These are phyloP conservation scores for Drosophila lacicola DNA, from an alignment of 2,888 invertebrate genomes.

Conservation along the genomic window DNA sequence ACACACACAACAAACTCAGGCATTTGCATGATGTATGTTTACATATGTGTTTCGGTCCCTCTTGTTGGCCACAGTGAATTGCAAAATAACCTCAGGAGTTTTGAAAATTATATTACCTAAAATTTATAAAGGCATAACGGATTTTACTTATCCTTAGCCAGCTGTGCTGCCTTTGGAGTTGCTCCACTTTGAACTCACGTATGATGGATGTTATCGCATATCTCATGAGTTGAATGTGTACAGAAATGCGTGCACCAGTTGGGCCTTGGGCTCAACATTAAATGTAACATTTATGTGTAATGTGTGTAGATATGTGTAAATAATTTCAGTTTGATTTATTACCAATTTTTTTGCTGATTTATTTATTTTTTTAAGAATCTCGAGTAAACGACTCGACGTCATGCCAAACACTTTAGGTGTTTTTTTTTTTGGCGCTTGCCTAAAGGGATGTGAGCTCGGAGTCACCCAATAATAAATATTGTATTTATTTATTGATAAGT, in stretches of 20 bases:
- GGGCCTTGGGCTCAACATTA: conserved; percentile 32
- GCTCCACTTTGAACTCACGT: conserved; percentile 4
- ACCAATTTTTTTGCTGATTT: conserved; percentile 27
- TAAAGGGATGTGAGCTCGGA: too few relatives aligned
- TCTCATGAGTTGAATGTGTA: conserved; percentile 23
- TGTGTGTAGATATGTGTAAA: conserved; percentile 10
- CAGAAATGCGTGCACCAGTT: conserved; percentile 38
- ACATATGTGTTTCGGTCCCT: conserved; percentile 3
- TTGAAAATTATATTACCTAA: conserved; percentile 45
- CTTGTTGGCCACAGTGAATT: conserved; percentile 6
- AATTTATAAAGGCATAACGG: conserved; percentile 22
- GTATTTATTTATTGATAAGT: too few relatives aligned
- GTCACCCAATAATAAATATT: too few relatives aligned
- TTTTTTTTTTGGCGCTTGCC: too few relatives aligned
- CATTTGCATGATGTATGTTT: conserved; percentile 16
- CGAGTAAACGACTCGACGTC: conserved; percentile 4
- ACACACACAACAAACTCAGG: not conserved
- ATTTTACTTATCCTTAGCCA: conserved; percentile 2
- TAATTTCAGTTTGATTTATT: conserved; percentile 53
- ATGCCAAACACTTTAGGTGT: not conserved
- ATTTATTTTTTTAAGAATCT: conserved; percentile 22
- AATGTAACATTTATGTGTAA: conserved; percentile 18
- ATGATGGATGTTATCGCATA: conserved; percentile 51
- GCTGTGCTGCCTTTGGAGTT: conserved; percentile 1
- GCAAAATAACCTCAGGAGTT: conserved; percentile 38